phyloP scores from a whole-genome alignment of 2,797 vertebrate genomes.

The Fringilla coelebs region DNA sequence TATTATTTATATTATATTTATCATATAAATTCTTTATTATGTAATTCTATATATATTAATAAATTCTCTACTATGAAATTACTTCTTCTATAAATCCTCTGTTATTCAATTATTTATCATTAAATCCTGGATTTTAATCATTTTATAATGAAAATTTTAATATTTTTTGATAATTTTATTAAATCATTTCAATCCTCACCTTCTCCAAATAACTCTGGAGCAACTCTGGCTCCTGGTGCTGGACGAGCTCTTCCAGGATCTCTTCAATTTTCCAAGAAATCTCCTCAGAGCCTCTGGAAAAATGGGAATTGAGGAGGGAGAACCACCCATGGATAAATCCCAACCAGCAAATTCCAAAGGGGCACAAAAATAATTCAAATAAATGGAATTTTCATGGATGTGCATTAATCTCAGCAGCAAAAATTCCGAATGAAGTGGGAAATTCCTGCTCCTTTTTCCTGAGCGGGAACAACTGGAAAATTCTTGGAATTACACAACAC shows the following conservation, averaged over 20 bases:
- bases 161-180: neutral
- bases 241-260: constrained; percentile 62
- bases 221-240: neutral
- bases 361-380: fast-evolving
- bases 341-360: neutral
- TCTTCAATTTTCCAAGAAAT: constrained; percentile 39
- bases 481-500: fast-evolving
- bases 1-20: no score
- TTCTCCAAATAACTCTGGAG: constrained; percentile 66
- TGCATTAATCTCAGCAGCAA: neutral
- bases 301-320: neutral
- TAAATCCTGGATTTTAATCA: no score
- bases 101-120: no score
- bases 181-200: neutral
- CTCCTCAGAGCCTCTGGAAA: constrained; percentile 56
- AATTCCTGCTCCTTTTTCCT: neutral
- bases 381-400: fast-evolving
- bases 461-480: neutral
- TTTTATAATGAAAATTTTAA: neutral
- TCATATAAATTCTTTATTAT: neutral
- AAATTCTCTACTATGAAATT: no score
- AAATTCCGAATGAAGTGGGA: neutral
- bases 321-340: neutral
- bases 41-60: no score
- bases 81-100: no score